Evolutionary conservation across 1,140 invertebrate species (phyloP).

Genomic region (Geopemphigus sp.): DNA sequence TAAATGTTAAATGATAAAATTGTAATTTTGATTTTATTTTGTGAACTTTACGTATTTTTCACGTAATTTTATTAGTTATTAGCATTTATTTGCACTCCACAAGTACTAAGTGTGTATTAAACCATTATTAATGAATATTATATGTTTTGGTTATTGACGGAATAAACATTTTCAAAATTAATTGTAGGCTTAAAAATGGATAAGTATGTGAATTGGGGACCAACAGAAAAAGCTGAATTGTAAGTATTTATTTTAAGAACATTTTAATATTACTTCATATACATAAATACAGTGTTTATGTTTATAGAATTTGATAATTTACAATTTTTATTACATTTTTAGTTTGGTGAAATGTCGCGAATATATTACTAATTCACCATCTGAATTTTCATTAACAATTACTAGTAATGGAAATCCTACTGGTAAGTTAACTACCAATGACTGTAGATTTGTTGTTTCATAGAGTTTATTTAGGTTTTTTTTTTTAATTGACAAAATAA

Average conservation of each 20-base stretch:
- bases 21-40: constrained; percentile 3
- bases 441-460: too few relatives aligned
- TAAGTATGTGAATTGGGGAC: constrained; percentile 28
- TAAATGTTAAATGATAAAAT: constrained; percentile 13
- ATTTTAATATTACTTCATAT: too few relatives aligned
- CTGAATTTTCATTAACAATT: constrained; percentile 40
- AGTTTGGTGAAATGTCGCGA: constrained; percentile 40
- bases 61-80: neutral
- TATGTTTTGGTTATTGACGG: neutral
- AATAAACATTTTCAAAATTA: neutral
- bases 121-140: neutral
- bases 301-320: neutral
- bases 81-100: neutral
- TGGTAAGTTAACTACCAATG: neutral
- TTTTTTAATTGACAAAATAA: too few relatives aligned
- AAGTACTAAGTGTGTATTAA: neutral
- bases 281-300: neutral
- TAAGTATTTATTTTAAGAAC: neutral
- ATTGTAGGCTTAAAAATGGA: constrained; percentile 20
- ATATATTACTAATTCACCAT: constrained; percentile 12
- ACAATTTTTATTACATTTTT: constrained; percentile 1
- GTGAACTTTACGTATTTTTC: neutral
- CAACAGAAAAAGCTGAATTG: constrained; percentile 32
- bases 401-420: constrained; percentile 32
- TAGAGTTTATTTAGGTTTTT: too few relatives aligned